phyloP scores from a whole-genome alignment of 2,888 invertebrate species.

The Pseudoips prasinana region DNA sequence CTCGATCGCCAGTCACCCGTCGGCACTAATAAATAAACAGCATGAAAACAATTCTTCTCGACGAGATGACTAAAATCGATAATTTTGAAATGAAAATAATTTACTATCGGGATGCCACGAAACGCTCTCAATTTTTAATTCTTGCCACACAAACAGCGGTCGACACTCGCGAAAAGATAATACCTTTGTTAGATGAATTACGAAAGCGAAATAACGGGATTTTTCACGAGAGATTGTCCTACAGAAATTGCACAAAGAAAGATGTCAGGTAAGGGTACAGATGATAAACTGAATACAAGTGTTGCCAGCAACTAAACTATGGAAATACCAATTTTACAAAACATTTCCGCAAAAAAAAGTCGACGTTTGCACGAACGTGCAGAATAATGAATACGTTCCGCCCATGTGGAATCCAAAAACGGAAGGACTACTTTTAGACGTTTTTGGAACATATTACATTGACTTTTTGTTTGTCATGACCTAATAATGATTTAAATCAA shows the following conservation, averaged over 20 bases:
- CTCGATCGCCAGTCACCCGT: constrained; percentile 56
- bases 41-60: constrained; percentile 63
- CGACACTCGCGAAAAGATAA: constrained; percentile 60
- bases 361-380: too few relatives aligned
- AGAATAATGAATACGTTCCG: too few relatives aligned
- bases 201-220: constrained; percentile 78
- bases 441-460: too few relatives aligned
- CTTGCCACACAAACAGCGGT: constrained; percentile 48
- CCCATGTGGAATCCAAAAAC: too few relatives aligned
- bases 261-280: constrained; percentile 58
- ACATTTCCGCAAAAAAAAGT: too few relatives aligned
- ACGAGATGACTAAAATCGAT: constrained; percentile 72
- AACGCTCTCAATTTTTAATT: constrained; percentile 48
- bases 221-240: constrained; percentile 66
- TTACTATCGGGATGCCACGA: constrained; percentile 51
- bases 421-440: too few relatives aligned
- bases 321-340: background rate
- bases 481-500: too few relatives aligned
- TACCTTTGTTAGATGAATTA: constrained; percentile 73
- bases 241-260: constrained; percentile 70
- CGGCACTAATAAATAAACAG: constrained; percentile 70
- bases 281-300: constrained; percentile 32
- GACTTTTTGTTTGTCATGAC: too few relatives aligned
- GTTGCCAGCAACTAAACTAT: constrained; percentile 21
- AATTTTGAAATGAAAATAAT: constrained; percentile 56